Evolutionary conservation across 2,113 vertebrate genomes (phyloP).

Genomic region (Myocastor coypus): DNA sequence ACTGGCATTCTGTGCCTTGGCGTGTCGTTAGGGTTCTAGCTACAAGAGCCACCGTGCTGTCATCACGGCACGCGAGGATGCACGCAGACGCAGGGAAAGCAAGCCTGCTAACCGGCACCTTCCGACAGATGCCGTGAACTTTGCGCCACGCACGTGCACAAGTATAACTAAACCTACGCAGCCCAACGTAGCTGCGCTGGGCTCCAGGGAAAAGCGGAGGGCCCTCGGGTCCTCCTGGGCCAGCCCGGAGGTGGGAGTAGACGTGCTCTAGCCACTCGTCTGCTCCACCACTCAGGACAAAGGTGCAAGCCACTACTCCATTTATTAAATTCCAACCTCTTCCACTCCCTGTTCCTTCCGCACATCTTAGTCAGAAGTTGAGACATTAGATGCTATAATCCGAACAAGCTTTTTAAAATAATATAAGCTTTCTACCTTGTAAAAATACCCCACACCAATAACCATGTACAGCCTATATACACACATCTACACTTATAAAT

Average conservation of each 20-base stretch:
- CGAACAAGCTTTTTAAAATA: neutral
- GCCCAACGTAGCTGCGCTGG: accelerated
- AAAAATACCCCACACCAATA: neutral
- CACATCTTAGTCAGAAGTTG: neutral
- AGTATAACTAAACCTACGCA: neutral
- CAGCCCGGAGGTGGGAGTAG: neutral
- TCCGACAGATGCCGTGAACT: neutral
- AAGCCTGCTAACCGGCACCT: neutral
- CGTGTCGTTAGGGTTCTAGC: neutral
- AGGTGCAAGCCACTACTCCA: neutral
- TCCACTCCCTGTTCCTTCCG: neutral
- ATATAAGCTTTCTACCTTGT: neutral
- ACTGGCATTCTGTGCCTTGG: neutral
- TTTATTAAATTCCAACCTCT: neutral
- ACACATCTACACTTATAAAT: neutral
- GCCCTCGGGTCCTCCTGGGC: neutral
- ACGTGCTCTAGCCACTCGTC: neutral
- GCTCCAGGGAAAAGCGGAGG: accelerated
- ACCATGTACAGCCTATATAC: neutral
- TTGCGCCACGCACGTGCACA: neutral
- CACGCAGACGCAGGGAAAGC: neutral
- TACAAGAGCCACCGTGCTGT: neutral
- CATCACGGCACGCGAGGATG: neutral
- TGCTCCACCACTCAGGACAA: neutral
- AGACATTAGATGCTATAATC: neutral